A percentile compares a stretch with the other conserved stretches of the same genome.
phyloP scores from a whole-genome alignment of 2,888 invertebrate genomes.

The Cataglyphis altisquamis region DNA sequence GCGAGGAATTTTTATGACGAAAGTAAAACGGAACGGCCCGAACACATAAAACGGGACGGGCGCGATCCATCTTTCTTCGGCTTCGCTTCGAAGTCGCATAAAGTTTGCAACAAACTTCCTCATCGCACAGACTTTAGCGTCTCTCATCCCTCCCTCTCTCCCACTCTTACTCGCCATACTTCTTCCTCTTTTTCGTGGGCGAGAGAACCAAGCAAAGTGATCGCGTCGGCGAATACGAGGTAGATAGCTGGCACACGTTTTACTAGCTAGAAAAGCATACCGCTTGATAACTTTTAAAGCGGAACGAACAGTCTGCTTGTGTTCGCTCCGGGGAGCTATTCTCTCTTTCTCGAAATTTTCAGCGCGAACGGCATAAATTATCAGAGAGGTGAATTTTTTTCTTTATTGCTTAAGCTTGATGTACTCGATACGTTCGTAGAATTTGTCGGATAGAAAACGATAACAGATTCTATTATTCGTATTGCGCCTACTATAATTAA shows the following conservation, averaged over 20 bases:
- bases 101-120: constrained; percentile 77
- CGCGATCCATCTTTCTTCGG: constrained; percentile 68
- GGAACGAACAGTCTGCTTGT: constrained; percentile 43
- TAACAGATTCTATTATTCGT: background rate
- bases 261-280: constrained; percentile 52
- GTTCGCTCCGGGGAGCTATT: background rate
- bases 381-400: background rate
- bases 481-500: background rate
- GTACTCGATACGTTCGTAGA: background rate
- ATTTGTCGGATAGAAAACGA: background rate
- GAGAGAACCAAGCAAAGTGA: constrained; percentile 46
- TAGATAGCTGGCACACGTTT: constrained; percentile 56
- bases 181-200: constrained; percentile 5
- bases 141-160: background rate
- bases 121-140: constrained; percentile 66
- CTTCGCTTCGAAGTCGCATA: constrained; percentile 66
- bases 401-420: background rate
- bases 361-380: background rate
- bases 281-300: constrained; percentile 62
- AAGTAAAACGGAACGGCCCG: constrained; percentile 80
- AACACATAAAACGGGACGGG: constrained; percentile 72
- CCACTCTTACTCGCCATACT: background rate
- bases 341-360: constrained; percentile 28
- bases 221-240: constrained; percentile 55
- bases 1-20: constrained; percentile 79